These are phyloP conservation scores for Dichetophora obliterata DNA, from an alignment of 2,888 invertebrate species.

Conservation along the genomic window DNA sequence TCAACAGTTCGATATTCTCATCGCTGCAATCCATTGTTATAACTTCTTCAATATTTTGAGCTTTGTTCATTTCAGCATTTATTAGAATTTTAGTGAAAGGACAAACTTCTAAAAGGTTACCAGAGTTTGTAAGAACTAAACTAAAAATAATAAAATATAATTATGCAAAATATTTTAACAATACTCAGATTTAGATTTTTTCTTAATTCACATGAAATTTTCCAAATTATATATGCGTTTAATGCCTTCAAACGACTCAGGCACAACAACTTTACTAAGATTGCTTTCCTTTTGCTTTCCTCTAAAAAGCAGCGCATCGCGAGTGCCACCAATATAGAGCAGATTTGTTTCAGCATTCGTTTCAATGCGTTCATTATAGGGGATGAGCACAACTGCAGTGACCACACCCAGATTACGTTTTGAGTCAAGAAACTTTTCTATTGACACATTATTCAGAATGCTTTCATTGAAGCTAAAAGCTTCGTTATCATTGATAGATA, in stretches of 20 bases:
- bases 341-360: not conserved
- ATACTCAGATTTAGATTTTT: not conserved
- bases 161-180: not conserved
- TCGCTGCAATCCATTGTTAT: slow-evolving; percentile 64
- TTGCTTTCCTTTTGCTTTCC: slow-evolving; percentile 48
- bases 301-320: slow-evolving; percentile 53
- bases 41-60: slow-evolving; percentile 62
- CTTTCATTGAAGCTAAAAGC: slow-evolving; percentile 55
- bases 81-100: slow-evolving; percentile 60
- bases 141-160: slow-evolving; percentile 47
- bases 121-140: slow-evolving; percentile 62
- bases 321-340: slow-evolving; percentile 52
- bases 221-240: slow-evolving; percentile 64
- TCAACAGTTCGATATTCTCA: slow-evolving; percentile 62
- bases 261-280: slow-evolving; percentile 53
- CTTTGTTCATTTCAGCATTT: slow-evolving; percentile 36
- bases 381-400: slow-evolving; percentile 49
- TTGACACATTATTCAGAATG: slow-evolving; percentile 57
- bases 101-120: slow-evolving; percentile 65
- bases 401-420: slow-evolving; percentile 52
- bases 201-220: slow-evolving; percentile 59
- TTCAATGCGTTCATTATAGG: slow-evolving; percentile 37
- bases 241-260: slow-evolving; percentile 57
- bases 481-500: slow-evolving; percentile 60
- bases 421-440: slow-evolving; percentile 53